phyloP scores from a whole-genome alignment of 2,113 vertebrate genomes.

The Corynorhinus townsendii region DNA sequence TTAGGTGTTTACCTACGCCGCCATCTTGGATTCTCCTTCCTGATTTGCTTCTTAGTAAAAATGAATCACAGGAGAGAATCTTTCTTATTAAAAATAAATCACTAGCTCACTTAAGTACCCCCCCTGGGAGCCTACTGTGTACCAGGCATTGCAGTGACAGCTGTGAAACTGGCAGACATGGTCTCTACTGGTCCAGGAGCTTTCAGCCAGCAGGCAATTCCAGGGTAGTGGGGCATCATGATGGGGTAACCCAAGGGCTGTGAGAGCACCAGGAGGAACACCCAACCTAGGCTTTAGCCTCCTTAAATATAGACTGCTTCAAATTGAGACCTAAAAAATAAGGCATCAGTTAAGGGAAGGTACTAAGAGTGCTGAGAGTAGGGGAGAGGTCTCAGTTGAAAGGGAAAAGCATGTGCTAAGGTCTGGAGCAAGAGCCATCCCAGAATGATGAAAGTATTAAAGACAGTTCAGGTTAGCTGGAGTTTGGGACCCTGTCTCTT shows the following conservation, averaged over 20 bases:
- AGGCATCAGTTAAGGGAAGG: background rate
- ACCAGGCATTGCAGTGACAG: background rate
- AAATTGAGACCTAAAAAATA: background rate
- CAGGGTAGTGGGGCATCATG: rapidly evolving
- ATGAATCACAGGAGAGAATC: background rate
- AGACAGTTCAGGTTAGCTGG: background rate
- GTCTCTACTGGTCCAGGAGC: background rate
- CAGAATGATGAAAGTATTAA: background rate
- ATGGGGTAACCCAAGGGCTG: too few species aligned
- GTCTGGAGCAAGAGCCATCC: background rate
- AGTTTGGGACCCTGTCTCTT: background rate
- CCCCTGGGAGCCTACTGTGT: background rate
- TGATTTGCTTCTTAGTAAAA: background rate
- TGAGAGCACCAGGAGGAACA: background rate
- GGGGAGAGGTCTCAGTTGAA: background rate
- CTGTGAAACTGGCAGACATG: background rate
- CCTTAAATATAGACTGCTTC: background rate
- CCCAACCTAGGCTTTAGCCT: background rate
- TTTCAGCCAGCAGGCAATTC: background rate
- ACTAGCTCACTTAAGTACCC: background rate
- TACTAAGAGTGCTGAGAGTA: background rate
- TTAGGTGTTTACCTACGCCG: too few species aligned
- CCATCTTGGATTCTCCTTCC: too few species aligned
- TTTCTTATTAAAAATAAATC: background rate
- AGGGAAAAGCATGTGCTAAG: background rate